phyloP scores from a whole-genome alignment of 2,888 invertebrate species.

The Monochamus alternatus region DNA sequence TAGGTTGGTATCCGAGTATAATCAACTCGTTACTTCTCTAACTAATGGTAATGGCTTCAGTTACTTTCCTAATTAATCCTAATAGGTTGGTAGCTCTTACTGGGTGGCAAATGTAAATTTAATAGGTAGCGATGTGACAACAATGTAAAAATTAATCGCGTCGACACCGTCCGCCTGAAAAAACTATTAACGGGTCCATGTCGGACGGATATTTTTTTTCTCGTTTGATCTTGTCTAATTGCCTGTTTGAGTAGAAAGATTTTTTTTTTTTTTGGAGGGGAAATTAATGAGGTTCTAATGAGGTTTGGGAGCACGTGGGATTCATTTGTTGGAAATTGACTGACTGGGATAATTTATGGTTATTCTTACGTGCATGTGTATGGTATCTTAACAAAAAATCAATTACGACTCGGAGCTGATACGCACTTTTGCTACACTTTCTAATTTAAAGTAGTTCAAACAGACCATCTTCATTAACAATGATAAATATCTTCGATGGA shows the following conservation, averaged over 20 bases:
- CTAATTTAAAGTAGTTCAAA: neutral
- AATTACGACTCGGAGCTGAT: neutral
- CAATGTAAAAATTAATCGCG: constrained; percentile 36
- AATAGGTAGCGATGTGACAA: constrained; percentile 24
- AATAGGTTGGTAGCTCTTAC: constrained; percentile 54
- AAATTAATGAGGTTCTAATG: constrained; percentile 10
- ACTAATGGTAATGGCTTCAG: constrained; percentile 57
- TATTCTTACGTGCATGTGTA: neutral
- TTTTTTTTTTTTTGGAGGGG: neutral
- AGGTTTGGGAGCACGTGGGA: neutral
- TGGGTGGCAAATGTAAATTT: constrained; percentile 61
- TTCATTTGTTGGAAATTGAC: neutral
- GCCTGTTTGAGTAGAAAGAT: neutral
- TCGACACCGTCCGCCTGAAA: constrained; percentile 18
- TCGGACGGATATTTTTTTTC: constrained; percentile 2
- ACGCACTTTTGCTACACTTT: neutral
- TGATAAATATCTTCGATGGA: no score
- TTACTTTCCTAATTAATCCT: constrained; percentile 61
- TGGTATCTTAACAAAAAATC: neutral
- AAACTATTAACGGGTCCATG: constrained; percentile 19
- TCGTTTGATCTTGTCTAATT: neutral
- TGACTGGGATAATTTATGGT: neutral
- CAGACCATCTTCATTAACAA: neutral
- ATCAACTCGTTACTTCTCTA: constrained; percentile 53
- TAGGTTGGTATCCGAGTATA: constrained; percentile 53